Percentiles rank a stretch among this genome's conserved stretches.
Evolutionary conservation across 2,888 invertebrate genomes (phyloP).

Genomic region (Pantelozetes paolii): DNA sequence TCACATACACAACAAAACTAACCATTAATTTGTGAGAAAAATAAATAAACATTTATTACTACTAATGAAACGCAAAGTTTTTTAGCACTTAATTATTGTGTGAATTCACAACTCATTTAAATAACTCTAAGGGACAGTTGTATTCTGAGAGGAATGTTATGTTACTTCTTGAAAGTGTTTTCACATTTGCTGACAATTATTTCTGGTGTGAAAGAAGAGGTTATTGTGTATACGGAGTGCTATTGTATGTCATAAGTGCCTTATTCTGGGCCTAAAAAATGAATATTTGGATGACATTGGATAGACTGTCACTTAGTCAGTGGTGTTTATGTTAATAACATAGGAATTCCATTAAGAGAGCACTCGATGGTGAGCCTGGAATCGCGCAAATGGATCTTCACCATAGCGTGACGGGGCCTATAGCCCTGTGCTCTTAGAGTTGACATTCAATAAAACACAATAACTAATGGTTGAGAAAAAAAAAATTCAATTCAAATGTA

Average conservation of each 20-base stretch:
- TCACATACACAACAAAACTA: too few species aligned
- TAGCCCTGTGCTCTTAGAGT: neutral
- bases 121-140: too few species aligned
- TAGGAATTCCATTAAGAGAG: conserved; percentile 9
- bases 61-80: neutral
- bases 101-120: too few species aligned
- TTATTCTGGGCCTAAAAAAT: neutral
- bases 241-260: neutral
- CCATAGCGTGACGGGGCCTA: neutral
- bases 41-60: neutral
- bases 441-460: neutral
- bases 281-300: neutral
- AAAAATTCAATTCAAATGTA: neutral
- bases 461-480: neutral
- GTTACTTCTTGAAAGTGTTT: too few species aligned
- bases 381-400: conserved; percentile 13
- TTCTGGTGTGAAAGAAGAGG: too few species aligned
- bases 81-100: neutral
- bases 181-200: neutral
- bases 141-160: too few species aligned
- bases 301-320: neutral
- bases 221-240: neutral
- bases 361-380: neutral
- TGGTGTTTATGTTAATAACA: conserved; percentile 11
- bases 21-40: too few species aligned